Conservation (phyloP, 2,888 invertebrate species). For the Nipponacmea schrenckii region DNA sequence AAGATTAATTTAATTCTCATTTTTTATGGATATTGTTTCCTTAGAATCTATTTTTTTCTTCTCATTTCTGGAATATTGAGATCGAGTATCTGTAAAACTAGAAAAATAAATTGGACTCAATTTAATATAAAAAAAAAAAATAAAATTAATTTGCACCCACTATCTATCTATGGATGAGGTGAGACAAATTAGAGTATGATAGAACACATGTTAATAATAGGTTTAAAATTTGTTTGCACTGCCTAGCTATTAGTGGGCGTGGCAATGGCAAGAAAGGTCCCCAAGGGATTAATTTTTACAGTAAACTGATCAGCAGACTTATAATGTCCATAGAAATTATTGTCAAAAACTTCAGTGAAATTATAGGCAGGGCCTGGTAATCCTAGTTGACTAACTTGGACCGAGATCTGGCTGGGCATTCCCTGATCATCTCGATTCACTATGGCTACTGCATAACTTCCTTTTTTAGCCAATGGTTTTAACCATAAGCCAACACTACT, state of each 20-base stretch:
- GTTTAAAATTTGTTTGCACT: too few relatives aligned
- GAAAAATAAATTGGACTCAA: too few relatives aligned
- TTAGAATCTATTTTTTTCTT: too few relatives aligned
- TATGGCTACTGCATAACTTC: constrained; percentile 44
- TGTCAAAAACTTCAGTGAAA: not conserved
- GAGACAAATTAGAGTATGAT: too few relatives aligned
- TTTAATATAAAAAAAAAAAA: too few relatives aligned
- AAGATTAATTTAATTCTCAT: too few relatives aligned
- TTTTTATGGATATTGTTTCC: too few relatives aligned
- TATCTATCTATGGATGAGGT: too few relatives aligned
- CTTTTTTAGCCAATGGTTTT: constrained; percentile 66
- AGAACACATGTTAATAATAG: too few relatives aligned
- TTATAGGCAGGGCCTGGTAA: constrained; percentile 17
- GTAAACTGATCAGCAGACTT: not conserved
- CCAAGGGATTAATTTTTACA: not conserved
- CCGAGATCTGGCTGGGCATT: constrained; percentile 30
- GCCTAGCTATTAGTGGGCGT: not conserved
- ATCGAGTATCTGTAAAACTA: too few relatives aligned
- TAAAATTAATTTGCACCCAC: too few relatives aligned
- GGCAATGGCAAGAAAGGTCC: not conserved
- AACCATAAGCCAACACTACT: constrained; percentile 84
- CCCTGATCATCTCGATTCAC: constrained; percentile 41
- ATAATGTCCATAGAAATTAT: not conserved
- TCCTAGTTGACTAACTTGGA: constrained; percentile 36
- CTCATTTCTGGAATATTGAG: too few relatives aligned